A percentile compares a stretch with the other conserved stretches of the same genome.
These are phyloP conservation scores for Rhagoletis zephyria DNA, from an alignment of 1,140 invertebrate genomes.

Conservation along the genomic window DNA sequence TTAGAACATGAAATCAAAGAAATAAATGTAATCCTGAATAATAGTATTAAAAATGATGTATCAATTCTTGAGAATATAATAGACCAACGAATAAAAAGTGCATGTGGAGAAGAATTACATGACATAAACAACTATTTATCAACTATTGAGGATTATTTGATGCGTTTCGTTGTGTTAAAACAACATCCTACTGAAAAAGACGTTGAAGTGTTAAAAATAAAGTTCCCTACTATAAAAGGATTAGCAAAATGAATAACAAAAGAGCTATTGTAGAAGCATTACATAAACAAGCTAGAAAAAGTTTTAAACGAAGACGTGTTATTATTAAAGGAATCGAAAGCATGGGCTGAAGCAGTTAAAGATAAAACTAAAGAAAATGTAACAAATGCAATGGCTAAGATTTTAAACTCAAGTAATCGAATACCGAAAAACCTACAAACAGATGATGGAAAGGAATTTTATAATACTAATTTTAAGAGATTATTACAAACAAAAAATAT, in stretches of 20 bases:
- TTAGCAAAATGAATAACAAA: conserved; percentile 29
- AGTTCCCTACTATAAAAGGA: conserved; percentile 5
- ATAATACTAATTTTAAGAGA: conserved; percentile 62
- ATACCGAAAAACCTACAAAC: conserved; percentile 69
- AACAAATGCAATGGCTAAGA: conserved; percentile 60
- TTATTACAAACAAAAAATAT: conserved; percentile 69
- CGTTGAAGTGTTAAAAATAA: background rate
- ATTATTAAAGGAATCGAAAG: conserved; percentile 69
- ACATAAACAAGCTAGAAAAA: conserved; percentile 63
- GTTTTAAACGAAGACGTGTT: conserved; percentile 67
- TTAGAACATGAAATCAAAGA: too few species aligned
- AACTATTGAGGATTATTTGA: too few species aligned
- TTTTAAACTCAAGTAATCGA: conserved; percentile 57
- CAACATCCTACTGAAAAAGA: too few species aligned
- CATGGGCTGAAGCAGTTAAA: conserved; percentile 70
- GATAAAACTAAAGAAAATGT: conserved; percentile 72
- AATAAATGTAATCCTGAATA: too few species aligned
- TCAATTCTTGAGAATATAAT: too few species aligned
- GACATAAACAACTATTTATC: too few species aligned
- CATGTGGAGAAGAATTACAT: too few species aligned
- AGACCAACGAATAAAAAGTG: too few species aligned
- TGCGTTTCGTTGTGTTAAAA: too few species aligned
- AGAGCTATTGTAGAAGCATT: conserved; percentile 28
- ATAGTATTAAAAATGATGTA: too few species aligned
- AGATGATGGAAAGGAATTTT: conserved; percentile 68